Evolutionary conservation across 2,113 vertebrate species (phyloP), one percentile per base, ranked within the genome.

Genomic region (Tyrannus savana): DNA sequence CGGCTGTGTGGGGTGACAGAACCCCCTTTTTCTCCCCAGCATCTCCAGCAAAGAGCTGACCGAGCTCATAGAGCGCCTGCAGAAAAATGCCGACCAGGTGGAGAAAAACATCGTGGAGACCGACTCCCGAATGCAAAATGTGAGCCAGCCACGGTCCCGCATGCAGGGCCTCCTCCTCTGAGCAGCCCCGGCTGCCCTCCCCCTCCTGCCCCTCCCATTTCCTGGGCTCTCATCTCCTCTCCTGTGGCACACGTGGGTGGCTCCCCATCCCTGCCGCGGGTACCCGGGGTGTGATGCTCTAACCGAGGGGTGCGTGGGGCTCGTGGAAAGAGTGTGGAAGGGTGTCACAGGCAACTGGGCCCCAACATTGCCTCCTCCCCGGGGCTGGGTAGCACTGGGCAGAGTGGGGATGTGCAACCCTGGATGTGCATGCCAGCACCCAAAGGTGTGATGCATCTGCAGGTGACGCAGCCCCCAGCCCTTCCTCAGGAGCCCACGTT

Each of bases 21-120:
- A 18, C 22, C 58, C 49, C 35, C 28, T 44, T 39, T 78, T 73
- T 79, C 71, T 67, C 69, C 69, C 2, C 97, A 99, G 99, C 12
- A 95, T 97, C 88, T 96, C 98, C 49, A 98, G 96, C 80, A 98
- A 98, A 87, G 99, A 99, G 67, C 97, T 99, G 82, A 95, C 97
- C 0, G 84, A 96, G 50, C 98, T 99, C 96, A 99, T 99, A 3
- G 99, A 99, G 80, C 99, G 98, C 96, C 97, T 99, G 92, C 99
- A 99, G 98, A 99, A 98, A 94, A 99, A 99, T 98, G 99, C 99
- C 0, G 99, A 99, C 96, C 99, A 99, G 87, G 99, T 99, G 98
- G 99, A 99, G 96, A 99, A 98, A 91, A 98, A 99, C 97, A 99
- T 99, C n/a, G 97, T 98, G 81, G 99, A 99, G 63, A 97, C 98